Evolutionary conservation across 2,888 invertebrate genomes (phyloP), one percentile per base, ranked within the genome.

Genomic region (Nemotelus nigrinus): DNA sequence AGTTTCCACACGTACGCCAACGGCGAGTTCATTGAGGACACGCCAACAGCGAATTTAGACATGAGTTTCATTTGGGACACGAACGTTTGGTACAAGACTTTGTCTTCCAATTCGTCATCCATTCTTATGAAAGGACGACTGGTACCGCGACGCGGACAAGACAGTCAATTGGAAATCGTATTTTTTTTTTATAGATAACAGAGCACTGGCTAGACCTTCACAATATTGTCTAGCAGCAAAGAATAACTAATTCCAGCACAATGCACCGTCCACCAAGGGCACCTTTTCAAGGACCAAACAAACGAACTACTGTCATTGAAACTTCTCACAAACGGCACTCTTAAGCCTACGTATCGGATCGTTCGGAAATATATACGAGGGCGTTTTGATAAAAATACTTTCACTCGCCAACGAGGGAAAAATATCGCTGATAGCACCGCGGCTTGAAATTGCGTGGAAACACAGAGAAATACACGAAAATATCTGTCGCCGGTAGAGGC

Each of bases 21-120:
- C 81, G 93, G 92, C 84, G 93, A 90, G 88, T 94, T 94, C 83
- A 94, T 88, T 82, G 87, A 87, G 82, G 93, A 93, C 84, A 94
- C 89, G 87, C 93, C 93, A 88, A 94, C 92, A 81, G 93, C 91
- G 85, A 93, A 90, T 86, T 94, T 93, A 74, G 95, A 95, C 85
- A 95, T 88, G 82, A 95, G 90, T 90, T 94, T 95, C 91, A 94
- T 92, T 87, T 95, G 94, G 82, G 95, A 94, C 82, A 94, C 88
- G 88, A 94, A 94, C 50, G 95, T 94, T 90, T 96, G 95, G 88
- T 95, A 94, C 84, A 96, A 89, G 84, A 96, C 92, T 90, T 92
- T 92, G 84, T 96, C 95, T 89, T 96, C 96, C 84, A 96, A 89
- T 89, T 95, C 95, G 93, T 96, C 96, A 91, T 96, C 96, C 96